These are phyloP conservation scores for Alouatta palliata DNA, from an alignment of 2,113 vertebrate species.

Conservation along the genomic window DNA sequence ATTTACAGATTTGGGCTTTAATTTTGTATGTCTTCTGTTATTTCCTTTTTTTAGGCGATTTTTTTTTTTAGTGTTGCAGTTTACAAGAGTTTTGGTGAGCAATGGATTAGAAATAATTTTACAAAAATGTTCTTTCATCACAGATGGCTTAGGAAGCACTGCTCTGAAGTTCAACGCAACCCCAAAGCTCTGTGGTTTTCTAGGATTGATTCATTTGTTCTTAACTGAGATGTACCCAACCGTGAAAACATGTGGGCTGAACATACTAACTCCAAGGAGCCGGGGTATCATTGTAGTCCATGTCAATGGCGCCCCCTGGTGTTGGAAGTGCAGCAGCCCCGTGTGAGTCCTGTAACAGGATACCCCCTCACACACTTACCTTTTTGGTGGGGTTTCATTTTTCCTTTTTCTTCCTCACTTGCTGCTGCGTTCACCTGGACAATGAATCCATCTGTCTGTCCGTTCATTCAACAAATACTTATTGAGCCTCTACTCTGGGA, in stretches of 20 bases:
- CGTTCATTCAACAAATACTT: background rate
- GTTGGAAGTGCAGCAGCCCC: background rate
- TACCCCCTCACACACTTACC: no score
- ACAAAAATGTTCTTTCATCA: background rate
- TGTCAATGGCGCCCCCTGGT: conserved; percentile 38
- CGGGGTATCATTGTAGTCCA: background rate
- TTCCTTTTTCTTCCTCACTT: background rate
- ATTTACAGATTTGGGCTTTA: background rate
- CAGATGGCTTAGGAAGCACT: background rate
- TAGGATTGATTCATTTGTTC: background rate
- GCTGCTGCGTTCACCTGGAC: background rate
- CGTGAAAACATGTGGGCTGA: background rate
- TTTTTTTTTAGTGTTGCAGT: background rate
- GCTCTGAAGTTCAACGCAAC: background rate
- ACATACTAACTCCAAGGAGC: no score
- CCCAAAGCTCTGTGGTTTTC: background rate
- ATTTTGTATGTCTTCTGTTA: background rate
- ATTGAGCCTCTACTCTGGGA: background rate
- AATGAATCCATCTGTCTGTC: background rate
- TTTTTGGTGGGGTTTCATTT: background rate
- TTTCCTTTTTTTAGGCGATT: background rate
- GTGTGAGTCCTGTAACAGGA: background rate
- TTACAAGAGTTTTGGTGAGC: background rate
- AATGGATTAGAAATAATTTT: conserved; percentile 22
- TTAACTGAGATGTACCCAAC: background rate